phyloP scores from a whole-genome alignment of 2,888 invertebrate species.

The Lysandra coridon region DNA sequence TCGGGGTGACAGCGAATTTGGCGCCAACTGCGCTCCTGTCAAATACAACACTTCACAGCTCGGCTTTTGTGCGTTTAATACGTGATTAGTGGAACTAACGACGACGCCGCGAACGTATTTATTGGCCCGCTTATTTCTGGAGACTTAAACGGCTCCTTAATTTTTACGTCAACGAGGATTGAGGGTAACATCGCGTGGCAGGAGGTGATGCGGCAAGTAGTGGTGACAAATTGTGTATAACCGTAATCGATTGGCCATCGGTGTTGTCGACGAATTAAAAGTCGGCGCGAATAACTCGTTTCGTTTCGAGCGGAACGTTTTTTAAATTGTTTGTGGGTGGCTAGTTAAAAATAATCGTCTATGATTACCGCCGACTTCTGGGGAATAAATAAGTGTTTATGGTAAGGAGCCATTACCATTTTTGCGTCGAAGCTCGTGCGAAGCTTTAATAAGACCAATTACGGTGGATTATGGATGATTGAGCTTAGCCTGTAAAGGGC shows the following conservation, averaged over 20 bases:
- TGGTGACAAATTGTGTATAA: slow-evolving; percentile 48
- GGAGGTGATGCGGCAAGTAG: slow-evolving; percentile 36
- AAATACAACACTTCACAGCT: slow-evolving; percentile 34
- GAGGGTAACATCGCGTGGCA: slow-evolving; percentile 40
- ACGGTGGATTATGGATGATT: slow-evolving; percentile 34
- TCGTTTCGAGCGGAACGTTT: slow-evolving; percentile 35
- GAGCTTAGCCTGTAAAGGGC: slow-evolving; percentile 21
- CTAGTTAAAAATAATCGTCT: slow-evolving; percentile 43
- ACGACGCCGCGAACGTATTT: slow-evolving; percentile 55
- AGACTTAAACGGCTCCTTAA: slow-evolving; percentile 38
- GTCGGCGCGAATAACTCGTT: slow-evolving; percentile 40
- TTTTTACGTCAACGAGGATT: slow-evolving; percentile 47
- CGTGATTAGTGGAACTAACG: slow-evolving; percentile 57
- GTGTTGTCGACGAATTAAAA: slow-evolving; percentile 46
- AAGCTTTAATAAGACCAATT: slow-evolving; percentile 34
- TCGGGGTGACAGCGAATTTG: slow-evolving; percentile 65
- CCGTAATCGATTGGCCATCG: slow-evolving; percentile 45
- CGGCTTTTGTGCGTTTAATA: slow-evolving; percentile 55
- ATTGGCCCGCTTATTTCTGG: slow-evolving; percentile 49
- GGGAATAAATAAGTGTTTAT: slow-evolving; percentile 36
- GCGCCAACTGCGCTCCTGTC: slow-evolving; percentile 54
- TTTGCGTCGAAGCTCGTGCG: slow-evolving; percentile 33
- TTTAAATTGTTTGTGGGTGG: slow-evolving; percentile 43
- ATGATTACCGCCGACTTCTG: slow-evolving; percentile 41
- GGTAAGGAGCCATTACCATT: slow-evolving; percentile 32